Evolutionary conservation across 2,797 vertebrate genomes (phyloP).

Genomic region (Ateles fusciceps): DNA sequence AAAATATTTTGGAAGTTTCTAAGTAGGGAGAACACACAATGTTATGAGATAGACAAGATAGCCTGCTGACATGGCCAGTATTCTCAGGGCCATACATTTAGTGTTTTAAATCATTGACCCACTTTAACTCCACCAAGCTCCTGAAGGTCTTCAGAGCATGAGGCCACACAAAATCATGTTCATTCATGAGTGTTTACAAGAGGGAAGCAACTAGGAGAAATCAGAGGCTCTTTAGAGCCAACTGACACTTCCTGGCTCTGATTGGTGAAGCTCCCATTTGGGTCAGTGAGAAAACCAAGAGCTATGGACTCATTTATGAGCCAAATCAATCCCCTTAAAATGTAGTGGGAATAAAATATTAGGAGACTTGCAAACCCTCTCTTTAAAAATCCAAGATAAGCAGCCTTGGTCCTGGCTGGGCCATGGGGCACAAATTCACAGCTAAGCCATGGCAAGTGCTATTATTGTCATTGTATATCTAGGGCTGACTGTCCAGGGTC

Average conservation of each 20-base stretch:
- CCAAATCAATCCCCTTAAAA: background rate
- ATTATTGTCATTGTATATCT: background rate
- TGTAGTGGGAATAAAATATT: background rate
- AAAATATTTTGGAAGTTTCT: constrained; percentile 29
- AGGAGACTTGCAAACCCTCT: background rate
- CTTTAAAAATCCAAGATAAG: background rate
- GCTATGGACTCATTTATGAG: background rate
- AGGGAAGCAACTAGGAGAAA: background rate
- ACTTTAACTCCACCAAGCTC: background rate
- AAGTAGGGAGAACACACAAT: background rate
- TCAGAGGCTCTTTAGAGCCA: background rate
- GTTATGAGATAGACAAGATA: background rate
- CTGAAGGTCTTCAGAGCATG: background rate
- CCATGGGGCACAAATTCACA: background rate
- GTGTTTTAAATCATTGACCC: background rate
- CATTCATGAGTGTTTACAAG: background rate
- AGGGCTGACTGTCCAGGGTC: background rate
- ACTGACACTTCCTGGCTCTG: background rate
- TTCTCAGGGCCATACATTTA: background rate
- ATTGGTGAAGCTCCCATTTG: background rate
- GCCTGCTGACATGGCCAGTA: background rate
- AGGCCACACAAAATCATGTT: background rate
- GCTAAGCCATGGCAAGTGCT: background rate
- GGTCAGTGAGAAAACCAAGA: background rate
- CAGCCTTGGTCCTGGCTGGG: background rate